phyloP scores from a whole-genome alignment of 1,140 invertebrate species.

The Trachymyrmex cornetzi region DNA sequence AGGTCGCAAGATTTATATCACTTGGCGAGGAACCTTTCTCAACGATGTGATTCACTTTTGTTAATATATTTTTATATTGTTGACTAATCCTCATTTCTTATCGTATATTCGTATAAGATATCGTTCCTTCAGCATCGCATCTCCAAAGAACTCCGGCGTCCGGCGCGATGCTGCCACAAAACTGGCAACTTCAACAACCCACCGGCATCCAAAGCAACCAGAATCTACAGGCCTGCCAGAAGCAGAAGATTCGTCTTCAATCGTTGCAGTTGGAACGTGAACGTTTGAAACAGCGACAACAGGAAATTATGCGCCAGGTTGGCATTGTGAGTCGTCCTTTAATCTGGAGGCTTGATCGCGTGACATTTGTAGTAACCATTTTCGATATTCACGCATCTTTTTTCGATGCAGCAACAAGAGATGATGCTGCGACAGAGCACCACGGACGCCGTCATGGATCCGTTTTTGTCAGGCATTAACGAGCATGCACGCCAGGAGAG shows the following conservation, averaged over 20 bases:
- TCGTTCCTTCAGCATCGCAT: slow-evolving; percentile 88
- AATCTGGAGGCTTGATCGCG: background rate
- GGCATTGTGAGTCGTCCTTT: slow-evolving; percentile 54
- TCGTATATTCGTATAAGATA: background rate
- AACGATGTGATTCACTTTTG: background rate
- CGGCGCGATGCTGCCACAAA: slow-evolving; percentile 87
- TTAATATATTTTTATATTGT: background rate
- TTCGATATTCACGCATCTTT: slow-evolving; percentile 15
- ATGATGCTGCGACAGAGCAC: slow-evolving; percentile 90
- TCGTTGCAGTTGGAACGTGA: slow-evolving; percentile 95
- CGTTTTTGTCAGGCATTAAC: slow-evolving; percentile 92
- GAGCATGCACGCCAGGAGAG: slow-evolving; percentile 97
- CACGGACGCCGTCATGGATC: slow-evolving; percentile 90
- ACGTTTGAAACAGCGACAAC: slow-evolving; percentile 94
- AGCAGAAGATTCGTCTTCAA: slow-evolving; percentile 92
- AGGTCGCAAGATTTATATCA: background rate
- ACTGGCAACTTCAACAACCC: slow-evolving; percentile 85
- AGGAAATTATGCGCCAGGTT: slow-evolving; percentile 95
- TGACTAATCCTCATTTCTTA: background rate
- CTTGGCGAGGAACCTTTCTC: background rate
- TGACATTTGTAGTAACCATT: slow-evolving; percentile 55
- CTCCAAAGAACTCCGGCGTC: slow-evolving; percentile 90
- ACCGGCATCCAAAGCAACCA: slow-evolving; percentile 86
- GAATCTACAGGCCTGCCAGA: slow-evolving; percentile 89
- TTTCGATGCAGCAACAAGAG: slow-evolving; percentile 88